Conservation (phyloP, 1,140 invertebrate genomes). For the Bombus pascuorum region DNA sequence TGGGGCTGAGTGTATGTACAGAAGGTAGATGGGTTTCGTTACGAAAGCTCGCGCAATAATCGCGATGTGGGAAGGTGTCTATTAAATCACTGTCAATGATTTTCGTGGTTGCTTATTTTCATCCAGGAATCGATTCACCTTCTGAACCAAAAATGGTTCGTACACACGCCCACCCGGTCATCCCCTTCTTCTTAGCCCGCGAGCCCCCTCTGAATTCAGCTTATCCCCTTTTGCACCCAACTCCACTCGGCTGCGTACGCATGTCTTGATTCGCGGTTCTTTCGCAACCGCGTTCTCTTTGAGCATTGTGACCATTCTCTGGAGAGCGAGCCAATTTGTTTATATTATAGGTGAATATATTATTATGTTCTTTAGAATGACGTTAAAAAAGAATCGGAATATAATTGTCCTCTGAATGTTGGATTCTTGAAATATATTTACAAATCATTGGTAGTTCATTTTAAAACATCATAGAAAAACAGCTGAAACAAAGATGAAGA, state of each 20-base stretch:
- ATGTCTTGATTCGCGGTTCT: not conserved
- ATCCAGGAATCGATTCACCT: slow-evolving; percentile 47
- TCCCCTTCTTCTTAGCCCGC: slow-evolving; percentile 9
- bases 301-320: not conserved
- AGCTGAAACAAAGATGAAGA: no score
- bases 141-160: slow-evolving; percentile 30
- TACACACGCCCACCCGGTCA: slow-evolving; percentile 25
- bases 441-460: no score
- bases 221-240: not conserved
- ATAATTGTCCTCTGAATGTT: no score
- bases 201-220: not conserved
- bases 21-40: slow-evolving; percentile 13
- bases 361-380: not conserved
- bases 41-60: slow-evolving; percentile 58
- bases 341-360: not conserved
- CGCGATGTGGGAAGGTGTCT: not conserved
- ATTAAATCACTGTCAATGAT: slow-evolving; percentile 1
- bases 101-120: slow-evolving; percentile 32
- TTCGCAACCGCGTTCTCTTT: not conserved
- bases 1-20: not conserved
- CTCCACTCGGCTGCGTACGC: not conserved
- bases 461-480: no score
- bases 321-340: not conserved
- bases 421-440: no score
- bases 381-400: not conserved